Percentiles rank a stretch among this genome's conserved stretches.
Conservation (phyloP, 2,797 vertebrate species). For the Cryptoprocta ferox region DNA sequence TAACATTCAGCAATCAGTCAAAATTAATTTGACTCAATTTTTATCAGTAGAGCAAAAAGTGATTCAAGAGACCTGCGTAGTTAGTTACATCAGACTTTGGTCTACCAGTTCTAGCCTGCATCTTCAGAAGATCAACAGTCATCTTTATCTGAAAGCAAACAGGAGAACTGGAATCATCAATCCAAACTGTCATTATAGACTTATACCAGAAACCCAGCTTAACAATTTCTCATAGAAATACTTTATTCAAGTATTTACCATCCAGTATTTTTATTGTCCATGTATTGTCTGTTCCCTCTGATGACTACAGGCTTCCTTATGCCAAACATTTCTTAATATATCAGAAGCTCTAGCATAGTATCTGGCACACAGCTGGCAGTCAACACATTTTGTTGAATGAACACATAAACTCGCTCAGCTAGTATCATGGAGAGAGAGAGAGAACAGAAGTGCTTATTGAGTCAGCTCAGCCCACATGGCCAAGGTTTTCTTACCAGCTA, state of each 20-base stretch:
- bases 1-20: constrained; percentile 23
- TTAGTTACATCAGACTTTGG: not conserved
- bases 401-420: not conserved
- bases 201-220: not conserved
- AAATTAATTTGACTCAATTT: constrained; percentile 36
- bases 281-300: not conserved
- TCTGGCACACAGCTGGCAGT: not conserved
- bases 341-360: not conserved
- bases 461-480: not conserved
- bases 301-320: not conserved
- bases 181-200: not conserved
- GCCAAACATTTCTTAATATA: not conserved
- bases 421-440: not conserved
- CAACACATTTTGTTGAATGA: not conserved
- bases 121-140: not conserved
- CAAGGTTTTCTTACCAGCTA: not conserved
- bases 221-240: not conserved
- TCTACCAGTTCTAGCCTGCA: not conserved
- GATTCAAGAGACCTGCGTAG: not conserved
- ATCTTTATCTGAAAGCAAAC: constrained; percentile 7
- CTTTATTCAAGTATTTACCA: not conserved
- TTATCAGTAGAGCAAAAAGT: constrained; percentile 2
- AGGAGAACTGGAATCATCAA: not conserved
- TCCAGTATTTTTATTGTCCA: not conserved
- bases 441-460: too few species aligned